These are phyloP conservation scores for Popillia japonica DNA, from an alignment of 1,140 invertebrate species.

Conservation along the genomic window DNA sequence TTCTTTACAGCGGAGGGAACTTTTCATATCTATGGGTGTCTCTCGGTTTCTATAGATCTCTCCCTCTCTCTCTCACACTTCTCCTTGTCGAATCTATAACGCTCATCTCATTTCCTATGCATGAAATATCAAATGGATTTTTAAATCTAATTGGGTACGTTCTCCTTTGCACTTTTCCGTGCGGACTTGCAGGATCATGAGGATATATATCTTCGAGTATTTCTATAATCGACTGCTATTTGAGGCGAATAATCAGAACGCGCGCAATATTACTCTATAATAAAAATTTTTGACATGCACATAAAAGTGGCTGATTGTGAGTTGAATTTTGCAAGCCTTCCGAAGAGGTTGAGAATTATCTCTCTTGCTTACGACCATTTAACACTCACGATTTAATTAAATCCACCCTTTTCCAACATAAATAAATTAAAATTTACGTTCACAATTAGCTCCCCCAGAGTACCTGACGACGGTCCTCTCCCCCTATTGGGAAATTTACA, in stretches of 20 bases:
- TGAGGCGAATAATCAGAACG: no score
- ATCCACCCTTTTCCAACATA: background rate
- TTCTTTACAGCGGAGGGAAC: background rate
- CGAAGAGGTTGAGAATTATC: no score
- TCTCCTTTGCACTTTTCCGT: background rate
- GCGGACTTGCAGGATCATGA: background rate
- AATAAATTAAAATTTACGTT: slow-evolving; percentile 7
- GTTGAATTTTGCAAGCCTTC: no score
- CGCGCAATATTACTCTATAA: no score
- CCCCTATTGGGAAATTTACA: background rate
- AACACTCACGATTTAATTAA: slow-evolving; percentile 5
- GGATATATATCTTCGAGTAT: no score
- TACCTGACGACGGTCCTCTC: background rate
- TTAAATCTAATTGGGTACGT: slow-evolving; percentile 37
- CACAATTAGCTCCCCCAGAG: background rate
- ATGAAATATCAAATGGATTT: slow-evolving; percentile 38
- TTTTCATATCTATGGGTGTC: slow-evolving; percentile 13
- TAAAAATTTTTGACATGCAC: no score
- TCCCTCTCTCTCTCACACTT: background rate
- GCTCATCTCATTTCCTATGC: slow-evolving; percentile 35
- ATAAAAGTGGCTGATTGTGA: no score
- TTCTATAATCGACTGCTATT: no score
- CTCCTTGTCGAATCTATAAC: slow-evolving; percentile 36
- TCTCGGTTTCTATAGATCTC: background rate
- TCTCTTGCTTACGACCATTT: background rate